Evolutionary conservation across 2,888 invertebrate species (phyloP), one percentile per base, ranked within the genome.

Genomic region (Microctonus aethiopoides): DNA sequence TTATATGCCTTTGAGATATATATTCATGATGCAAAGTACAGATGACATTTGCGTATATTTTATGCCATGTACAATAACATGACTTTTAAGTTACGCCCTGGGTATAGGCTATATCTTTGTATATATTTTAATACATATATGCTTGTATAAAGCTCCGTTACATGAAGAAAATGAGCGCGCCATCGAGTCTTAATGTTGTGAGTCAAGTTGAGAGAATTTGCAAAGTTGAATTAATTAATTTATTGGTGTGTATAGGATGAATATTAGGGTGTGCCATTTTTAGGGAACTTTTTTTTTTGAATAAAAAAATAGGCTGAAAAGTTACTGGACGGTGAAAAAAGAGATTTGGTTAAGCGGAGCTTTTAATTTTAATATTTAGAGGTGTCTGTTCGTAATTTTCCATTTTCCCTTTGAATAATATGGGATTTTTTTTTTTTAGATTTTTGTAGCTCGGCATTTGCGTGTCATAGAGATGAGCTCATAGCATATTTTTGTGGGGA

Each of bases 191-290:
- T 11, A 54, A 24, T 26, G 54, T 46, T 46, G n/a, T 29, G 16
- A 46, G 46, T 46, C 46, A 46, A 46, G 16, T 46, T 16, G 16
- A 46, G 46, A 46, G 54, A 26, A 54, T 54, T 26, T 54, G 54
- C 54, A 54, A 46, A n/a, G 56, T 46, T 57, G 56, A 66, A 66
- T 66, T 57, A 66, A 57, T 39, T 57, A 57, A 66, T n/a, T 66
- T 41, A 66, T 54, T 26, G 54, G n/a, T n/a, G n/a, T 46, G 16
- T 46, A 46, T 46, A 26, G 24, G 54, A 54, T 13, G 54, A 7
- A 7, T n/a, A n/a, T n/a, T n/a, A n/a, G n/a, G n/a, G n/a, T n/a
- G n/a, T n/a, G n/a, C n/a, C n/a, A n/a, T n/a, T n/a, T n/a, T n/a
- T n/a, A n/a, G n/a, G n/a, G n/a, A n/a, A n/a, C n/a, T n/a, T n/a